A percentile compares a stretch with the other conserved stretches of the same genome.
These are phyloP conservation scores for Anthoscopus minutus DNA, from an alignment of 2,113 vertebrate species.

Conservation along the genomic window DNA sequence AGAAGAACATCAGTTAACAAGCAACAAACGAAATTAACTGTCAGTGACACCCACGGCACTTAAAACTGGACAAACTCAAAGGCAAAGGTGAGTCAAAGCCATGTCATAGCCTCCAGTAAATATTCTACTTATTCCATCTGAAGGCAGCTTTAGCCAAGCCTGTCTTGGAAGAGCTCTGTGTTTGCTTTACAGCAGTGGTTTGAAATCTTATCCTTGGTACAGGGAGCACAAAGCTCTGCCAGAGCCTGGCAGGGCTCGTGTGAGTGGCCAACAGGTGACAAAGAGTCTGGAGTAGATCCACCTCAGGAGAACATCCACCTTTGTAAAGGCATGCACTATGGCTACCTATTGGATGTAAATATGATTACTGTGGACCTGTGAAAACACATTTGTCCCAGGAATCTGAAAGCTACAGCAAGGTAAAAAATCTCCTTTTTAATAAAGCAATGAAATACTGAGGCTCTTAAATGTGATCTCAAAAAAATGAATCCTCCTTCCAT, in stretches of 20 bases:
- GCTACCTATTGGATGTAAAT: not conserved
- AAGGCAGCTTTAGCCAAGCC: not conserved
- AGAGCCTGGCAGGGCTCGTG: not conserved
- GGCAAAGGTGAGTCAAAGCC: constrained; percentile 1
- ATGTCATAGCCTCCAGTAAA: not conserved
- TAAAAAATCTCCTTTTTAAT: constrained; percentile 18
- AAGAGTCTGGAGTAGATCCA: not conserved
- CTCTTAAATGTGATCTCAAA: not conserved
- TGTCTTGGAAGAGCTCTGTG: not conserved
- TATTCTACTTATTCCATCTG: not conserved
- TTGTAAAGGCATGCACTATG: rapidly evolving
- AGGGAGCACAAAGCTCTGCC: not conserved
- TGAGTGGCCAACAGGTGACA: not conserved
- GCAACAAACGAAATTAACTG: not conserved
- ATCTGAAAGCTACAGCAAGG: not conserved
- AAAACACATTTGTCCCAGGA: not conserved
- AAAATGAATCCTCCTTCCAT: not conserved
- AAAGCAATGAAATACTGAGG: not conserved
- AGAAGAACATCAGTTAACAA: not conserved
- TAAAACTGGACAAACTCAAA: not conserved
- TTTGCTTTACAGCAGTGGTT: not conserved
- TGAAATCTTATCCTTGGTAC: not conserved
- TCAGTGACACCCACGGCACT: not conserved
- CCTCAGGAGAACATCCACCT: not conserved
- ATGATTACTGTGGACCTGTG: not conserved